Conservation (phyloP, 2,113 vertebrate genomes). For the Numida meleagris region DNA sequence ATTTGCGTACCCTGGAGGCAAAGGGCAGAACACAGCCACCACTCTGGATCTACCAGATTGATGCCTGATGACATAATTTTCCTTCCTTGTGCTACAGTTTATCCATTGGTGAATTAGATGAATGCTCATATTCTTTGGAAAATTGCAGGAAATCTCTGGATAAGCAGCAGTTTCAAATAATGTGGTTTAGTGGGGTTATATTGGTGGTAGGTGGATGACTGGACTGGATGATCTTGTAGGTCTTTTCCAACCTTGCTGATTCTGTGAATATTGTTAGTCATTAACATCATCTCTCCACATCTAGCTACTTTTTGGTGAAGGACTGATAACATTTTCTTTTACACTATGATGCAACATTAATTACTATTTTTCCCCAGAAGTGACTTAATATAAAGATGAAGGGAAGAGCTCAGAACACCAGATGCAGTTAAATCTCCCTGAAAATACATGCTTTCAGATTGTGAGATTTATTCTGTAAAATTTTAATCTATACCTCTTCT, state of each 20-base stretch:
- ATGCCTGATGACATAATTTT: rapidly evolving
- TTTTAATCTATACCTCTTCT: not conserved
- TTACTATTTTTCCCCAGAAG: not conserved
- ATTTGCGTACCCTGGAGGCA: not conserved
- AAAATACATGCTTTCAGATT: not conserved
- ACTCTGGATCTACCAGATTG: not conserved
- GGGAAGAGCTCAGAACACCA: not conserved
- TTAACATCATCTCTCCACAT: not conserved
- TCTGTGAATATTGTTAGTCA: not conserved
- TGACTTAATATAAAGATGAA: not conserved
- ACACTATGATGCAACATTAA: not conserved
- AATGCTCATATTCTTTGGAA: not conserved
- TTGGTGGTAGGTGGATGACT: too few species aligned
- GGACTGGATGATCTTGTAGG: too few species aligned
- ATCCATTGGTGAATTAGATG: not conserved
- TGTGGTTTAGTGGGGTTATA: too few species aligned
- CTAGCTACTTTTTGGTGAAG: not conserved
- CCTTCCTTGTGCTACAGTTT: not conserved
- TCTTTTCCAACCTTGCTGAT: too few species aligned
- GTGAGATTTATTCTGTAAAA: not conserved
- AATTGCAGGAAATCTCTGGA: not conserved
- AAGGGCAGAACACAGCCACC: not conserved
- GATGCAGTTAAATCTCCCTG: not conserved
- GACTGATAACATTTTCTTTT: not conserved
- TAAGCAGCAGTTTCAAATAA: not conserved